phyloP scores from a whole-genome alignment of 2,797 vertebrate species.

The Pitangus sulphuratus region DNA sequence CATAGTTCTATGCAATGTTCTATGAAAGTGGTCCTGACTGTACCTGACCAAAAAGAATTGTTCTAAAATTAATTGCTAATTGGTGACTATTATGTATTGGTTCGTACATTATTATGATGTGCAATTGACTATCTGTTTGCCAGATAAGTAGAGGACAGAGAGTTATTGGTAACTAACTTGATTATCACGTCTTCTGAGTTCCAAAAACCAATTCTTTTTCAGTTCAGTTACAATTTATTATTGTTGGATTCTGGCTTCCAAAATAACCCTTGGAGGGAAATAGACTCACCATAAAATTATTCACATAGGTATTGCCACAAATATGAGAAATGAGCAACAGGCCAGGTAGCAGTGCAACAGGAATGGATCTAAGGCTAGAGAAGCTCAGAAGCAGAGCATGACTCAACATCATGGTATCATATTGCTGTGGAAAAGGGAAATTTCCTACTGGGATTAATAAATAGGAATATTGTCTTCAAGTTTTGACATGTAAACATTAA shows the following conservation, averaged over 20 bases:
- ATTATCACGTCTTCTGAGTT: background rate
- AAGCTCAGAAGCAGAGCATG: background rate
- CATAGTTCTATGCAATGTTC: background rate
- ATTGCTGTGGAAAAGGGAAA: background rate
- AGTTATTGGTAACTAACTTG: background rate
- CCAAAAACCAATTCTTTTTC: background rate
- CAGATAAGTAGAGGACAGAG: background rate
- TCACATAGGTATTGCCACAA: background rate
- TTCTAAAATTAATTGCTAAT: slow-evolving; percentile 7
- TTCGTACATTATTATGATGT: background rate
- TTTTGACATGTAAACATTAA: background rate
- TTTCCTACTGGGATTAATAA: background rate
- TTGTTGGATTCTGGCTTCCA: background rate
- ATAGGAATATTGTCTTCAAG: background rate
- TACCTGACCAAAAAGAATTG: background rate
- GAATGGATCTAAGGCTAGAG: background rate
- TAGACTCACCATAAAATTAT: background rate
- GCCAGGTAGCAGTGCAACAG: background rate
- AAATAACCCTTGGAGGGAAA: background rate
- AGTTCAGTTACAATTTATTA: background rate
- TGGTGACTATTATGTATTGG: background rate
- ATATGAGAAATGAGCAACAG: background rate
- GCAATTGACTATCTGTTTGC: background rate
- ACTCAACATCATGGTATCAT: background rate
- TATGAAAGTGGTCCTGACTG: background rate